Percentiles rank a stretch among this genome's conserved stretches.
phyloP scores from a whole-genome alignment of 1,140 invertebrate genomes.

The Apolygus lucorum region DNA sequence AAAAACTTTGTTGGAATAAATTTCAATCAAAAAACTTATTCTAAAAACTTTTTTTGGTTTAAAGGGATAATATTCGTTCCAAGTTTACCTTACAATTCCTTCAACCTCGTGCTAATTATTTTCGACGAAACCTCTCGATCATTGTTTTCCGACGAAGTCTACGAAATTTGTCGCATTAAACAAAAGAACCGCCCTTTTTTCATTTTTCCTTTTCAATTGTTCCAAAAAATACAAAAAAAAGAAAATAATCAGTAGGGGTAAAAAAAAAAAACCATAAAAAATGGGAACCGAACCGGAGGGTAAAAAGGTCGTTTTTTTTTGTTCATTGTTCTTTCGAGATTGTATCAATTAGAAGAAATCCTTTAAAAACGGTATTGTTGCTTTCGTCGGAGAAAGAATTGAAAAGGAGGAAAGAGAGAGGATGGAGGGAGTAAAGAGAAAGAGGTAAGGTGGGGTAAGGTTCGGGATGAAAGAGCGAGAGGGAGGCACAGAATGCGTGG shows the following conservation, averaged over 20 bases:
- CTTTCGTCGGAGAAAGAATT: background rate
- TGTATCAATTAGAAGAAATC: conserved; percentile 15
- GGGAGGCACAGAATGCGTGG: background rate
- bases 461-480: background rate
- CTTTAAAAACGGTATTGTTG: conserved; percentile 11
- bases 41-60: too few relatives aligned
- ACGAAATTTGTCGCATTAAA: background rate
- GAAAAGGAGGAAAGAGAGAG: background rate
- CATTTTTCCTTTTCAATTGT: background rate
- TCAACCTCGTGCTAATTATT: too few relatives aligned
- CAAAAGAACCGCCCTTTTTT: background rate
- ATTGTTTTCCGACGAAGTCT: background rate
- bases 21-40: too few relatives aligned
- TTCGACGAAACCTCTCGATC: too few relatives aligned
- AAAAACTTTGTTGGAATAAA: too few relatives aligned
- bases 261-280: background rate
- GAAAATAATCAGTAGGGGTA: too few relatives aligned
- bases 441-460: conserved; percentile 10
- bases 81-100: too few relatives aligned
- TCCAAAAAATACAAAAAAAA: too few relatives aligned
- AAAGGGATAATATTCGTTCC: too few relatives aligned
- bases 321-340: conserved; percentile 3
- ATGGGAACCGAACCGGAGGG: background rate
- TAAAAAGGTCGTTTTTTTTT: background rate
- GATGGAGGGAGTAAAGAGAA: background rate